phyloP scores from a whole-genome alignment of 2,797 vertebrate genomes.

The Peromyscus aztecus region DNA sequence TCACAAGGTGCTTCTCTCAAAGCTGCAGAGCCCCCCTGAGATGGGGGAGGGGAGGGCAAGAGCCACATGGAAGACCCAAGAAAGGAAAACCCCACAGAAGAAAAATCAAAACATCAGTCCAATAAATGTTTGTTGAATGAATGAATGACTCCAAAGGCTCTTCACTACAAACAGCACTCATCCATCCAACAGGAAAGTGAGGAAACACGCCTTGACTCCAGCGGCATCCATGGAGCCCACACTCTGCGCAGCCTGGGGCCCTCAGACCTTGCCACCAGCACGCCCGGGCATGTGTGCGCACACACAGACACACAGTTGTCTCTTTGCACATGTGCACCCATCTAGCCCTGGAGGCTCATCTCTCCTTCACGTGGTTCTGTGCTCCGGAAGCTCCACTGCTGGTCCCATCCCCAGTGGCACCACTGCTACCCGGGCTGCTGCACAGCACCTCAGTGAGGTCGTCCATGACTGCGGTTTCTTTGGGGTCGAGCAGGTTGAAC shows the following conservation, averaged over 20 bases:
- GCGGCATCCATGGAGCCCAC: neutral
- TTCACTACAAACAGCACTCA: slow-evolving; percentile 83
- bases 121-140: slow-evolving; percentile 16
- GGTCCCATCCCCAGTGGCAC: slow-evolving; percentile 87
- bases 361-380: slow-evolving; percentile 99
- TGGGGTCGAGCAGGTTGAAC: slow-evolving; percentile 99
- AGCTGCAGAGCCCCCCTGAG: slow-evolving; percentile 89
- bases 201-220: slow-evolving; percentile 24
- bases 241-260: neutral
- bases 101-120: slow-evolving; percentile 69
- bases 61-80: slow-evolving; percentile 80
- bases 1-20: slow-evolving; percentile 82
- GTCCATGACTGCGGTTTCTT: slow-evolving; percentile 99
- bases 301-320: slow-evolving; percentile 14
- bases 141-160: slow-evolving; percentile 66
- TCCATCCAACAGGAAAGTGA: slow-evolving; percentile 75
- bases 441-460: slow-evolving; percentile 99
- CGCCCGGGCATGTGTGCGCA: neutral
- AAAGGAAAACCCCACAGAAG: slow-evolving; percentile 70
- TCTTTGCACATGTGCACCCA: slow-evolving; percentile 59
- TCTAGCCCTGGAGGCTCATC: slow-evolving; percentile 91
- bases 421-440: slow-evolving; percentile 87
- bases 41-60: slow-evolving; percentile 19
- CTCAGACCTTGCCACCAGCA: neutral
- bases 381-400: slow-evolving; percentile 88